Evolutionary conservation across 1,140 invertebrate species (phyloP).

Genomic region (Euborellia annulipes): DNA sequence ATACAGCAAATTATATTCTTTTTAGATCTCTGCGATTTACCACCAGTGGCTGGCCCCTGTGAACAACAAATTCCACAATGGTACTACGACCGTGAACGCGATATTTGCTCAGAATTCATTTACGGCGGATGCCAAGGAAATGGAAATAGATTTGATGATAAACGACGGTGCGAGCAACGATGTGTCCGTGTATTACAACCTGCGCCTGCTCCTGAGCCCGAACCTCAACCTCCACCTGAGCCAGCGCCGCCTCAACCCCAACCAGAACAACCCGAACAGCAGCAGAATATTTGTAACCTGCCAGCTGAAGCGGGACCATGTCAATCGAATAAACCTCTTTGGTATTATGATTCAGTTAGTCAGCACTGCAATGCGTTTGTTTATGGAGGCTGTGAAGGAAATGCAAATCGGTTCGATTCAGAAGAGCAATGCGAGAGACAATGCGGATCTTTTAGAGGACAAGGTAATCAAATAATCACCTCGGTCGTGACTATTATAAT

Average conservation of each 20-base stretch:
- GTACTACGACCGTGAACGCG: slow-evolving; percentile 51
- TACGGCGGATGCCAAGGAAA: slow-evolving; percentile 55
- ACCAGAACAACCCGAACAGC: not conserved
- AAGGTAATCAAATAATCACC: too few species aligned
- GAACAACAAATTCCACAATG: slow-evolving; percentile 44
- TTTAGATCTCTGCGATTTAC: slow-evolving; percentile 52
- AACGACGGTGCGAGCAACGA: slow-evolving; percentile 29
- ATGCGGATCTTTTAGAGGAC: slow-evolving; percentile 52
- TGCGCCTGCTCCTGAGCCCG: slow-evolving; percentile 1
- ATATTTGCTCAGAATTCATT: slow-evolving; percentile 48
- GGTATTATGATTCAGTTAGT: slow-evolving; percentile 51
- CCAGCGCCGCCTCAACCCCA: not conserved
- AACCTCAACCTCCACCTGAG: slow-evolving; percentile 10
- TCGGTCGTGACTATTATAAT: too few species aligned
- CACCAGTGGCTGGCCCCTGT: slow-evolving; percentile 57
- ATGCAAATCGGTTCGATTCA: slow-evolving; percentile 61
- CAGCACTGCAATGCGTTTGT: slow-evolving; percentile 50
- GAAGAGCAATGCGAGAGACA: slow-evolving; percentile 67
- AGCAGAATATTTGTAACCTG: slow-evolving; percentile 35
- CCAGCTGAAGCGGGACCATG: slow-evolving; percentile 56
- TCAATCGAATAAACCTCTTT: slow-evolving; percentile 40
- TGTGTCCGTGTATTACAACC: slow-evolving; percentile 15
- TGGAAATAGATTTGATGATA: slow-evolving; percentile 42
- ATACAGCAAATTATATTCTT: too few species aligned
- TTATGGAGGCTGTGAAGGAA: slow-evolving; percentile 71